Percentiles rank a stretch among this genome's conserved stretches.
These are phyloP conservation scores for Rostratula benghalensis DNA, from an alignment of 2,113 vertebrate species.

Conservation along the genomic window DNA sequence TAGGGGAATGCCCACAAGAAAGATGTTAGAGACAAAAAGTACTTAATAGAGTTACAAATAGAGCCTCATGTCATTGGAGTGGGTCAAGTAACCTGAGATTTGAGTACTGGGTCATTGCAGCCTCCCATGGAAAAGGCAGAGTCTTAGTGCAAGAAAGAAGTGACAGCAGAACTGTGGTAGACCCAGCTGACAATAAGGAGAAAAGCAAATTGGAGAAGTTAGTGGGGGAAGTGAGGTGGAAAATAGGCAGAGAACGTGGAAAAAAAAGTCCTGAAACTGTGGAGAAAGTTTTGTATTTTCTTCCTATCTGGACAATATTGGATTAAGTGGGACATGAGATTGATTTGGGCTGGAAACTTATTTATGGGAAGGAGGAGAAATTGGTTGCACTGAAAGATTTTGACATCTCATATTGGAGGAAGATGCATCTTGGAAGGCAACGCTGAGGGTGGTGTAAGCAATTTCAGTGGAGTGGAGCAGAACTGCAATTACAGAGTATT, in stretches of 20 bases:
- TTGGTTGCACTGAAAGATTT: not conserved
- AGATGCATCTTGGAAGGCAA: not conserved
- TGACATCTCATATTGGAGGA: not conserved
- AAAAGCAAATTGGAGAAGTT: not conserved
- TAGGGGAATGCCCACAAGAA: not conserved
- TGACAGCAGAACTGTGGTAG: not conserved
- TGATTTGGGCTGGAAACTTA: not conserved
- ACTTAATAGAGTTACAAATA: not conserved
- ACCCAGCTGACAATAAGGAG: rapidly evolving
- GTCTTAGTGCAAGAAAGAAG: not conserved
- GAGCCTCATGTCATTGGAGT: not conserved
- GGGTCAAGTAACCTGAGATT: not conserved
- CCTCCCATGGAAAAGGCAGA: not conserved
- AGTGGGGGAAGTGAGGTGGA: rapidly evolving
- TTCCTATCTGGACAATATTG: not conserved
- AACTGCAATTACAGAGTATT: not conserved
- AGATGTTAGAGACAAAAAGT: not conserved
- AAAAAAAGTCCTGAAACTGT: not conserved
- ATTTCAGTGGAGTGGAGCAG: not conserved
- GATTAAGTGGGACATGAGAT: rapidly evolving
- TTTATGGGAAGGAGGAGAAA: not conserved
- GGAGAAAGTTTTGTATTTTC: not conserved
- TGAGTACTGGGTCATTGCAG: not conserved
- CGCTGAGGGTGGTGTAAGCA: not conserved
- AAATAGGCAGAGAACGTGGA: not conserved